These are phyloP conservation scores for Anthopleura xanthogrammica DNA, from an alignment of 92 coral and sea anemone genomes.

Conservation along the genomic window DNA sequence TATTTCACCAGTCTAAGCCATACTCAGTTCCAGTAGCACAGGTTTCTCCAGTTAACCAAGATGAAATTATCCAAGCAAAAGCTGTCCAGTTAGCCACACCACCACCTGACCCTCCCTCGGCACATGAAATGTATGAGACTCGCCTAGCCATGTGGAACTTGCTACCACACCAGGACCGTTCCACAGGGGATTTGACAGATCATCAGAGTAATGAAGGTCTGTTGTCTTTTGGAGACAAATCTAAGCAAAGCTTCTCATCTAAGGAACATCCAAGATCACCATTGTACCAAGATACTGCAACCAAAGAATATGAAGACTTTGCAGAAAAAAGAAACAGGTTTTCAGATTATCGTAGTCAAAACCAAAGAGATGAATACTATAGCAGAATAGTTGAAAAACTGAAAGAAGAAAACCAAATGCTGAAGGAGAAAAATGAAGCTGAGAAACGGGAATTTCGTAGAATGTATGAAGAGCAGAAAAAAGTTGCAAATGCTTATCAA, in stretches of 20 bases:
- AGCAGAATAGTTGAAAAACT: conserved; percentile 63
- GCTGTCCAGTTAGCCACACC: conserved; percentile 39
- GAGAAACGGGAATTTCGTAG: conserved; percentile 78
- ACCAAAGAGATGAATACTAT: conserved; percentile 58
- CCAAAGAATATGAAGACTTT: background rate
- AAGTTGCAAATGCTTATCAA: conserved; percentile 98
- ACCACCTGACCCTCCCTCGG: conserved; percentile 74
- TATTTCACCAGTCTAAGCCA: conserved; percentile 42
- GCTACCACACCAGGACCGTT: conserved; percentile 49
- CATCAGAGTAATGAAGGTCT: conserved; percentile 20
- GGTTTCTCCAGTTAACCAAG: conserved; percentile 78
- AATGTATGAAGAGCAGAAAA: conserved; percentile 95
- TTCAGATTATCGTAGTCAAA: background rate
- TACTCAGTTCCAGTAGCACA: conserved; percentile 72
- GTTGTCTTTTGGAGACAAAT: conserved; percentile 16
- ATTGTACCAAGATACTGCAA: background rate
- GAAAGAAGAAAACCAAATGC: conserved; percentile 63
- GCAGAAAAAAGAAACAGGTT: conserved; percentile 1
- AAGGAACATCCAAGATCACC: conserved; percentile 14
- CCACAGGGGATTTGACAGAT: conserved; percentile 19
- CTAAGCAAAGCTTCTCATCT: conserved; percentile 19
- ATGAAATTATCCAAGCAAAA: conserved; percentile 29
- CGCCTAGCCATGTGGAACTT: conserved; percentile 90
- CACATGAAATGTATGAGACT: conserved; percentile 95
- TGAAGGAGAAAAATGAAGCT: conserved; percentile 73